Evolutionary conservation across 2,113 vertebrate species (phyloP).

Genomic region (Mohoua ochrocephala): DNA sequence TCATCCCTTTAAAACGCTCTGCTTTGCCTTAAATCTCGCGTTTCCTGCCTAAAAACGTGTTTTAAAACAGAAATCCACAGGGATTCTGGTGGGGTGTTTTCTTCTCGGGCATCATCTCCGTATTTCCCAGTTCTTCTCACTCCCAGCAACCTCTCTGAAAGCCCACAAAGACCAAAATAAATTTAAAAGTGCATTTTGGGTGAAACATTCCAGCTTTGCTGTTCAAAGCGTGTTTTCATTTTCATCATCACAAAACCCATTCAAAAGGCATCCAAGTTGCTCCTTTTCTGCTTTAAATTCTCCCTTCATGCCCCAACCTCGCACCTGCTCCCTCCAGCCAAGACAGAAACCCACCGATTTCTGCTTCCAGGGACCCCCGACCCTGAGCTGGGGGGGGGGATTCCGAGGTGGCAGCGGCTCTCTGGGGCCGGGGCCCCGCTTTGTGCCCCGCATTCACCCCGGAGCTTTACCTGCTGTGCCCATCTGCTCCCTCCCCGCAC

Average conservation of each 20-base stretch:
- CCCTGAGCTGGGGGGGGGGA: neutral
- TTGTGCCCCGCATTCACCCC: neutral
- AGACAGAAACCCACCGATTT: too few relatives aligned
- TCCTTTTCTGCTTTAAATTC: neutral
- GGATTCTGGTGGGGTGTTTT: neutral
- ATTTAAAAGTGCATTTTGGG: neutral
- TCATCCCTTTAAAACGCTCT: neutral
- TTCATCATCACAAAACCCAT: neutral
- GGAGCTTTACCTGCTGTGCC: neutral
- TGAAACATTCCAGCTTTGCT: neutral
- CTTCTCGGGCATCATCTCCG: too few relatives aligned
- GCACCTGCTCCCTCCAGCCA: neutral
- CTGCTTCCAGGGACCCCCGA: neutral
- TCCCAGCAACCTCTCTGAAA: neutral
- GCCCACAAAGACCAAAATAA: neutral
- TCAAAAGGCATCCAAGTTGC: neutral
- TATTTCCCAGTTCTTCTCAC: neutral
- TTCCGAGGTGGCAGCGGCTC: neutral
- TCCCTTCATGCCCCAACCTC: neutral
- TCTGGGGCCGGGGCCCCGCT: neutral
- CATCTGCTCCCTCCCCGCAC: neutral
- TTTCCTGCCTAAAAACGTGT: rapidly evolving
- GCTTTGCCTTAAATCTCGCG: neutral
- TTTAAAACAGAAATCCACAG: neutral
- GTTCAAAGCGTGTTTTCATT: neutral